phyloP scores from a whole-genome alignment of 2,888 invertebrate species.

The Drosophila mettleri region DNA sequence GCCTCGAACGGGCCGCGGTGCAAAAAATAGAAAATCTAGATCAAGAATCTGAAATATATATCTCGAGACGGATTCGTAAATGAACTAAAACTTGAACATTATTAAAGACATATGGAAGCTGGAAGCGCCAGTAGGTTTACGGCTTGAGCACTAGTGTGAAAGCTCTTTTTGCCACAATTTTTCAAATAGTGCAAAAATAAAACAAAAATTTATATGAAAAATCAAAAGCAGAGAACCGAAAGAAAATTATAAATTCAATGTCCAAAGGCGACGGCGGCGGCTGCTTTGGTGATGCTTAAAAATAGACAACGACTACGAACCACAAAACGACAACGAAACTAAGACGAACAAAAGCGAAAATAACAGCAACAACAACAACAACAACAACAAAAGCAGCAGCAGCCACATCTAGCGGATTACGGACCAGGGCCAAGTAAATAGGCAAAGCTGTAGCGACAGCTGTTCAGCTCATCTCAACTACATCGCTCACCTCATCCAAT shows the following conservation, averaged over 20 bases:
- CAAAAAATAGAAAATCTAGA: conserved; percentile 9
- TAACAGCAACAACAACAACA: conserved; percentile 25
- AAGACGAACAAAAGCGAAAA: conserved; percentile 64
- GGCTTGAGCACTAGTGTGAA: conserved; percentile 3
- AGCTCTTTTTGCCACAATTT: conserved; percentile 43
- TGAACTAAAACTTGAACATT: not conserved
- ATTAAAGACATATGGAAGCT: not conserved
- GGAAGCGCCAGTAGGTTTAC: conserved; percentile 11
- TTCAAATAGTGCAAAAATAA: conserved; percentile 45
- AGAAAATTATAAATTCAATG: conserved; percentile 70
- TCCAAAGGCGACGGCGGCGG: conserved; percentile 70
- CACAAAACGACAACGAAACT: conserved; percentile 65
- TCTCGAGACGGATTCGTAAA: not conserved
- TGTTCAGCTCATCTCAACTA: conserved; percentile 30
- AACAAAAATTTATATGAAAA: conserved; percentile 25
- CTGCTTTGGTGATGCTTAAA: conserved; percentile 74
- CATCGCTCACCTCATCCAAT: conserved; percentile 34
- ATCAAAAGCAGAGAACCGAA: conserved; percentile 31
- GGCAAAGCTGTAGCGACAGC: conserved; percentile 37
- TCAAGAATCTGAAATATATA: not conserved
- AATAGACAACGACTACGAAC: conserved; percentile 72
- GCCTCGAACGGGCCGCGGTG: conserved; percentile 31
- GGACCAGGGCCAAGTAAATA: conserved; percentile 71
- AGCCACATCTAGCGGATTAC: conserved; percentile 43
- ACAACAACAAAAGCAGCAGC: conserved; percentile 17